Evolutionary conservation across 2,888 invertebrate genomes (phyloP).

Genomic region (Sarcophaga rosellei): DNA sequence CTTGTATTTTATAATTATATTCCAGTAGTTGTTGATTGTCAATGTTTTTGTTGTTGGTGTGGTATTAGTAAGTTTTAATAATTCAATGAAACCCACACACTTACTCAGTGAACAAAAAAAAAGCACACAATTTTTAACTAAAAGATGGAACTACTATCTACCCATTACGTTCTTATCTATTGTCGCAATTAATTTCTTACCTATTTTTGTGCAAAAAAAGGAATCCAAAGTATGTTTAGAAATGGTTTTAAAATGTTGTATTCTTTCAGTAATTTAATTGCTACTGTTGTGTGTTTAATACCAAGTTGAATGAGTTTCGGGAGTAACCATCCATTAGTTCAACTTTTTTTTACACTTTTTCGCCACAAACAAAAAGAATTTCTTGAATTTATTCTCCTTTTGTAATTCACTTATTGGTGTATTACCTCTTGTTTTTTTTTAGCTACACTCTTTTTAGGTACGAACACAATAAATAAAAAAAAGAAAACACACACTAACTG

Average conservation of each 20-base stretch:
- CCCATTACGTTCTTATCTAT: slow-evolving; percentile 12
- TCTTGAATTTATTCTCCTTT: slow-evolving; percentile 1
- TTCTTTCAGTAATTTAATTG: slow-evolving; percentile 28
- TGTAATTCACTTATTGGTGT: slow-evolving; percentile 22
- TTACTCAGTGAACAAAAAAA: neutral
- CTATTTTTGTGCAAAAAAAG: slow-evolving; percentile 49
- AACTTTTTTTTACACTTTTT: slow-evolving; percentile 23
- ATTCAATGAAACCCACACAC: slow-evolving; percentile 40
- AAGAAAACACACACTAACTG: slow-evolving; percentile 21
- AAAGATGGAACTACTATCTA: slow-evolving; percentile 36
- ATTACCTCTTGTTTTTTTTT: slow-evolving; percentile 14
- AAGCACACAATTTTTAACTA: slow-evolving; percentile 23
- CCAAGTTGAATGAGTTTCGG: slow-evolving; percentile 1
- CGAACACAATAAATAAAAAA: neutral
- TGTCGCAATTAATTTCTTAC: slow-evolving; percentile 37
- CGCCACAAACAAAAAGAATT: slow-evolving; percentile 17
- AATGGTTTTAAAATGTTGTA: slow-evolving; percentile 6
- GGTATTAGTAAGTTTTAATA: slow-evolving; percentile 11
- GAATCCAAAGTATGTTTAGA: slow-evolving; percentile 22
- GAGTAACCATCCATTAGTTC: slow-evolving; percentile 48
- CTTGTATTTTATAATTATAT: slow-evolving; percentile 20
- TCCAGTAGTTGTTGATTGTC: slow-evolving; percentile 33
- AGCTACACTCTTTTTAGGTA: slow-evolving; percentile 7
- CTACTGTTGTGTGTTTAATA: slow-evolving; percentile 5
- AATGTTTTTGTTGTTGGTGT: slow-evolving; percentile 30